Evolutionary conservation across 2,888 invertebrate species (phyloP), one percentile per base, ranked within the genome.

Genomic region (Eilema caniola): DNA sequence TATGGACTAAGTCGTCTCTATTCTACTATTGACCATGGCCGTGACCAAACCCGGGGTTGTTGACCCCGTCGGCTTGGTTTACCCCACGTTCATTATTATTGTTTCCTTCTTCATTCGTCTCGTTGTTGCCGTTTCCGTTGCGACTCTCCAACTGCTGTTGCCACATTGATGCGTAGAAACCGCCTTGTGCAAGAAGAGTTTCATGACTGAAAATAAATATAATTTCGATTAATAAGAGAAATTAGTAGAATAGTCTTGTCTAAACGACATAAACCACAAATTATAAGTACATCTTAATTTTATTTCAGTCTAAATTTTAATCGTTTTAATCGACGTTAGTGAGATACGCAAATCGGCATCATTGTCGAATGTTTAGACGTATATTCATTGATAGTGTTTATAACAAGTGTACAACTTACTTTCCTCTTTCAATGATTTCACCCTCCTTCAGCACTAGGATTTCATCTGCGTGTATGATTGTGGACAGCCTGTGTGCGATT

Each of bases 401-500:
- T 33, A 8, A 8, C 3, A 33, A 53, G 53, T n/a, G n/a, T 53
- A n/a, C 8, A 77, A 92, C 94, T 92, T 67, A 95, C 95, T 96
- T 97, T 90, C 99, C 99, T 75, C 98, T 96, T 92, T 99, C 99
- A 3, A 98, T 96, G 78, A 99, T 98, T 89, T 97, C 97, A 3
- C 99, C 99, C 2, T 99, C 98, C 86, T 97, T 97, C 57, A 99
- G 92, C 1, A 99, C 99, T 10, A 99, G 93, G 85, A 99, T 99
- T 92, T 98, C 98, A 93, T 99, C 98, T 0, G 99, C 99, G 90
- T 99, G 98, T 78, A 99, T 98, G 72, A 99, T 97, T 0, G 99
- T 99, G 0, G 99, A 99, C 63, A 99, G 91, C 70, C 98, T 96
- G 93, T 99, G 99, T 0, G 99, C 99, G 53, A 99, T 98, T 68